Percentiles rank a stretch among this genome's conserved stretches.
Conservation (phyloP, 2,888 invertebrate genomes). For the Lasioglossum lativentre region DNA sequence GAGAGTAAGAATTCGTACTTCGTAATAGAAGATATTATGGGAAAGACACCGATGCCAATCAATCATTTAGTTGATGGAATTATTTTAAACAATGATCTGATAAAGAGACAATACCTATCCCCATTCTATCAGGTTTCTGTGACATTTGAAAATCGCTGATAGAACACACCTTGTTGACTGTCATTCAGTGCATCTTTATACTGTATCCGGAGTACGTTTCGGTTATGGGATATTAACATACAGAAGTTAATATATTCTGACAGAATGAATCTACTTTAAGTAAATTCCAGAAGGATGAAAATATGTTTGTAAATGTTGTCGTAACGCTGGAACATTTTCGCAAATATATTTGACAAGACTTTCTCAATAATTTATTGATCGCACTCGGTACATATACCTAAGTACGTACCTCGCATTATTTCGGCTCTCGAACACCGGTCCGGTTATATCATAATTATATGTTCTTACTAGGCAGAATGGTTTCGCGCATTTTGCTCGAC, state of each 20-base stretch:
- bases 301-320: background rate
- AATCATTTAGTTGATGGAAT: slow-evolving; percentile 19
- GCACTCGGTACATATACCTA: slow-evolving; percentile 62
- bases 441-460: slow-evolving; percentile 35
- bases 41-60: slow-evolving; percentile 15
- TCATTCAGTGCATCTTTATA: slow-evolving; percentile 48
- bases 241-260: background rate
- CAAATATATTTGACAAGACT: slow-evolving; percentile 49
- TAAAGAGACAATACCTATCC: background rate
- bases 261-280: background rate
- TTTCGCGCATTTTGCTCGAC: slow-evolving; percentile 37
- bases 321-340: background rate
- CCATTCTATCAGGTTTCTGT: background rate
- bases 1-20: slow-evolving; percentile 18
- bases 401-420: slow-evolving; percentile 75
- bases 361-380: slow-evolving; percentile 80
- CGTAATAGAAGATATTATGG: slow-evolving; percentile 11
- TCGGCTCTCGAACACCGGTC: slow-evolving; percentile 66
- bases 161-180: slow-evolving; percentile 57
- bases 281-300: background rate
- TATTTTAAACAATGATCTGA: background rate
- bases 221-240: slow-evolving; percentile 30
- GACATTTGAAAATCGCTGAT: slow-evolving; percentile 45
- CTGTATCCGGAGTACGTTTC: slow-evolving; percentile 18
- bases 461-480: background rate